These are phyloP conservation scores for Harlomillsia oculata DNA, from an alignment of 1,140 invertebrate genomes.

Conservation along the genomic window DNA sequence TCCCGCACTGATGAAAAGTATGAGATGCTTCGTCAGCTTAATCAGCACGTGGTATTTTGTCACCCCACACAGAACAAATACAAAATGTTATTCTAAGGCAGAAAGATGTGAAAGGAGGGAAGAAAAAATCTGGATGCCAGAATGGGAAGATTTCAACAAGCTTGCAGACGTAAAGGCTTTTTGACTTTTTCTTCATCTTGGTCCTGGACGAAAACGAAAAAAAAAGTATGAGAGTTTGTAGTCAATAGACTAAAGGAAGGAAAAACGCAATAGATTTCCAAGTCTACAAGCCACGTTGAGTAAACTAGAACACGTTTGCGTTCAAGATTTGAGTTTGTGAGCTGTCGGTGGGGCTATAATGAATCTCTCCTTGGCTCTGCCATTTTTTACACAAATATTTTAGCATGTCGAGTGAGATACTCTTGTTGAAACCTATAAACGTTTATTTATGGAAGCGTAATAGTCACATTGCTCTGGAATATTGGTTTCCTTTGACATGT, in stretches of 20 bases:
- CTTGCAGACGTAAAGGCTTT: background rate
- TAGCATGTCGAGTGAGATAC: conserved; percentile 26
- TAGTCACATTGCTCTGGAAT: too few species aligned
- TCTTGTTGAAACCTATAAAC: conserved; percentile 23
- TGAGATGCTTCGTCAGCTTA: conserved; percentile 19
- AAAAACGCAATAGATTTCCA: too few species aligned
- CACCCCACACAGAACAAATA: conserved; percentile 31
- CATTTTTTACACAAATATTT: conserved; percentile 15
- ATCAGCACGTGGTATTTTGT: conserved; percentile 29
- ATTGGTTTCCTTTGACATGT: too few species aligned
- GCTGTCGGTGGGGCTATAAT: background rate
- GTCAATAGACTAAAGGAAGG: too few species aligned
- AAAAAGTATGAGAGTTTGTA: background rate
- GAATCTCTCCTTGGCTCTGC: conserved; percentile 8
- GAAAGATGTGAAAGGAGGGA: background rate
- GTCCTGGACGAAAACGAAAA: background rate
- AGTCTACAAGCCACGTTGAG: too few species aligned
- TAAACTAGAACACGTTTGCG: too few species aligned
- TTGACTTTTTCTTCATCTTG: background rate
- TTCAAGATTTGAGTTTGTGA: background rate
- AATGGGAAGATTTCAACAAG: background rate
- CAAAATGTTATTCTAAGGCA: conserved; percentile 24
- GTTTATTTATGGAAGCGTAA: conserved; percentile 33
- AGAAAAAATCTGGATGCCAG: background rate
- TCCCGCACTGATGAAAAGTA: conserved; percentile 20